Percentiles rank a stretch among this genome's conserved stretches.
Evolutionary conservation across 2,888 invertebrate genomes (phyloP).

Genomic region (Syritta pipiens): DNA sequence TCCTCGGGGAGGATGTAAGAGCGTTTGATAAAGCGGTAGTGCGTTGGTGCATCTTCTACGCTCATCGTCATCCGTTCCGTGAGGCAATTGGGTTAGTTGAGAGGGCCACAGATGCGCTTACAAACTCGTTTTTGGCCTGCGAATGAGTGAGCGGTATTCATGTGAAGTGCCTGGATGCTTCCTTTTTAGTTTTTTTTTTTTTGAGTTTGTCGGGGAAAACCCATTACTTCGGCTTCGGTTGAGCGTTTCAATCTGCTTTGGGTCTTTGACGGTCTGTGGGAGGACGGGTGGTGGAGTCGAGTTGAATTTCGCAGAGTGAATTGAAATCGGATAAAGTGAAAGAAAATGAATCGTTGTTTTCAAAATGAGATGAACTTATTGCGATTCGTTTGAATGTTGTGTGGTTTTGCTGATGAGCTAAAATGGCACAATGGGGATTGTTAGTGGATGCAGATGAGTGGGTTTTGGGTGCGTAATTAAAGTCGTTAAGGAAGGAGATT

Average conservation of each 20-base stretch:
- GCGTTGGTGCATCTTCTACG: conserved; percentile 29
- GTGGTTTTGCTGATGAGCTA: too few relatives aligned
- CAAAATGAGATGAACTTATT: too few relatives aligned
- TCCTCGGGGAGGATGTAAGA: conserved; percentile 9
- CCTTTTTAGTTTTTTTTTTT: conserved; percentile 44
- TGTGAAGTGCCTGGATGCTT: conserved; percentile 24
- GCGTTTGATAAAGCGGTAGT: background rate
- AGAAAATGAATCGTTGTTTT: too few relatives aligned
- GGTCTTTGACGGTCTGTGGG: conserved; percentile 20
- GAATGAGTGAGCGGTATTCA: conserved; percentile 42
- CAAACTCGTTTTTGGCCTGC: conserved; percentile 9
- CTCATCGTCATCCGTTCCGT: conserved; percentile 3
- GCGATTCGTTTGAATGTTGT: too few relatives aligned
- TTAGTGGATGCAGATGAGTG: too few relatives aligned
- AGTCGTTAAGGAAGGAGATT: too few relatives aligned
- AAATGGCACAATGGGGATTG: too few relatives aligned
- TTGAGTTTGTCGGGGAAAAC: conserved; percentile 17
- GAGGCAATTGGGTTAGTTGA: conserved; percentile 48
- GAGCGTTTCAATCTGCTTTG: conserved; percentile 29
- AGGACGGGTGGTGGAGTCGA: background rate
- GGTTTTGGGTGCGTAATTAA: too few relatives aligned
- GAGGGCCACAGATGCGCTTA: conserved; percentile 26
- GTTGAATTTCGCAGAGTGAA: background rate
- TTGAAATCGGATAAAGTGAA: background rate
- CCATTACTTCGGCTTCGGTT: conserved; percentile 51